Evolutionary conservation across 2,113 vertebrate genomes (phyloP).

Genomic region (Brevimyrus niger): DNA sequence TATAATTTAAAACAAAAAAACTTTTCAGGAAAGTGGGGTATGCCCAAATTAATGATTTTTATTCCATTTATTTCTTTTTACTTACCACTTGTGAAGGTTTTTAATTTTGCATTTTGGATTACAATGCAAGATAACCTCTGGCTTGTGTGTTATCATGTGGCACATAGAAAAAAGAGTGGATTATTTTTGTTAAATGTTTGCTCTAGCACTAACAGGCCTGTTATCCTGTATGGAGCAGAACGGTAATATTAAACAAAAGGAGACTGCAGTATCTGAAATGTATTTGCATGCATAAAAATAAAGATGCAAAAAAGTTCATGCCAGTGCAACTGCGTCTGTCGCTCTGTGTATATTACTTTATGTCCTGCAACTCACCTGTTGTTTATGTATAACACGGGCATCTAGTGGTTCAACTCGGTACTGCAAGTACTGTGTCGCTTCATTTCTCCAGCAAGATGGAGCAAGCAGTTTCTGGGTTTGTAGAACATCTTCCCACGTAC

Average conservation of each 20-base stretch:
- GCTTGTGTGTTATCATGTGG: conserved; percentile 55
- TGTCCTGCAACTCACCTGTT: background rate
- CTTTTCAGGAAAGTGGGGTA: conserved; percentile 78
- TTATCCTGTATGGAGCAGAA: conserved; percentile 72
- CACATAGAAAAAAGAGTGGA: conserved; percentile 52
- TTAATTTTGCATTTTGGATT: conserved; percentile 74
- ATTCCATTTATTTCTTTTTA: conserved; percentile 85
- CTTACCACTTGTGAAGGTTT: conserved; percentile 78
- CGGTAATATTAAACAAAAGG: conserved; percentile 43
- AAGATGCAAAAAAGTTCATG: conserved; percentile 52
- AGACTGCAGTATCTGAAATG: conserved; percentile 81
- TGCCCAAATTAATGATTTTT: conserved; percentile 86
- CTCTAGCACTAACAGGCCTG: conserved; percentile 69
- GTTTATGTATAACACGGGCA: background rate
- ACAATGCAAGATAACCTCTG: conserved; percentile 59
- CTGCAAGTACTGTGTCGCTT: background rate
- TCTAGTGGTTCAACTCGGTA: conserved; percentile 9
- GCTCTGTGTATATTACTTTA: conserved; percentile 10
- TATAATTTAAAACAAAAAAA: conserved; percentile 78
- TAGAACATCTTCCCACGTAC: background rate
- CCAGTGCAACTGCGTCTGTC: background rate
- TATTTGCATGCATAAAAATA: conserved; percentile 92
- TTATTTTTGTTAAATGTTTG: conserved; percentile 64
- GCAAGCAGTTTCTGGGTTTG: background rate
- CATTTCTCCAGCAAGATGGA: background rate